A percentile compares a stretch with the other conserved stretches of the same genome.
Conservation (phyloP, 2,797 vertebrate genomes). For the Propithecus perrieri region DNA sequence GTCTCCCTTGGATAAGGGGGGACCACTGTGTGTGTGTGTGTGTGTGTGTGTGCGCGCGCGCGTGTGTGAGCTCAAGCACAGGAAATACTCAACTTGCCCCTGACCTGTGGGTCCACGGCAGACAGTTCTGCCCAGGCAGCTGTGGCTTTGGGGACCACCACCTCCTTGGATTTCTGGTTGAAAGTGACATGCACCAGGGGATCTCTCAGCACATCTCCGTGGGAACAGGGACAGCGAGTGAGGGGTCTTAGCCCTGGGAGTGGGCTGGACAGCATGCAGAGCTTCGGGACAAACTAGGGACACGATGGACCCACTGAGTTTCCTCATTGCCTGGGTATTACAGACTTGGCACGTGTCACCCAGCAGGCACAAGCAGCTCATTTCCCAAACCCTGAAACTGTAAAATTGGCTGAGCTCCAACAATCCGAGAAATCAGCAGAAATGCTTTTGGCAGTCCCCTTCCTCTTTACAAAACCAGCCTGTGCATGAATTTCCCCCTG, state of each 20-base stretch:
- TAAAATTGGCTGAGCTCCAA: neutral
- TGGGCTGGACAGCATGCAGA: accelerated
- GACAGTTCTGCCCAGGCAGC: neutral
- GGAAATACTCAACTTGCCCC: neutral
- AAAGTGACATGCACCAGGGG: accelerated
- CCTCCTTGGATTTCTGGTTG: neutral
- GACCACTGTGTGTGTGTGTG: neutral
- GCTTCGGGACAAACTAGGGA: neutral
- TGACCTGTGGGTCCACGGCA: neutral
- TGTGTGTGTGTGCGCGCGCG: neutral
- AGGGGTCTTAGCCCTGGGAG: neutral
- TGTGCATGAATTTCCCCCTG: neutral
- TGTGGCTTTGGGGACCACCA: neutral
- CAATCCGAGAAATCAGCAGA: neutral
- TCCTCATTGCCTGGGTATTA: no score
- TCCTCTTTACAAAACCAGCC: neutral
- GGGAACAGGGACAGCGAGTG: neutral
- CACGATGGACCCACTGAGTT: accelerated
- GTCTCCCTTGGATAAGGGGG: neutral
- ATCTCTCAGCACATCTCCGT: neutral
- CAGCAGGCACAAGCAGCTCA: no score
- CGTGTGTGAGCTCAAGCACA: neutral
- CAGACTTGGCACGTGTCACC: accelerated
- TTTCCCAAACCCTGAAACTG: neutral
- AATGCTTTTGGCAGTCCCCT: accelerated